These are phyloP conservation scores for Probaryconus sp. DNA, from an alignment of 1,140 invertebrate genomes.

Conservation along the genomic window DNA sequence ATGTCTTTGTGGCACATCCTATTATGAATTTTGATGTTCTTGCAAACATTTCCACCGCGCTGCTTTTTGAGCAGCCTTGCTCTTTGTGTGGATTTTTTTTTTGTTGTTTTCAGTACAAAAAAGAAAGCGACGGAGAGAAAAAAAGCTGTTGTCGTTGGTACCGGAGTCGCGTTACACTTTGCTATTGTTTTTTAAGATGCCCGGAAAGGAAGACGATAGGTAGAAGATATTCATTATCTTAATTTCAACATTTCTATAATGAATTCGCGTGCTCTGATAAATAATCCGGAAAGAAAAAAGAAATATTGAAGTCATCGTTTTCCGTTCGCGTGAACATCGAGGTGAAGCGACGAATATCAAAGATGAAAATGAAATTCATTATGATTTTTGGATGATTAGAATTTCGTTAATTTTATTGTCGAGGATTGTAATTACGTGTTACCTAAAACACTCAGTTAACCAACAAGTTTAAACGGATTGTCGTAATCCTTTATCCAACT, in stretches of 20 bases:
- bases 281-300: too few species aligned
- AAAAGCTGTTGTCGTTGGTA: constrained; percentile 32
- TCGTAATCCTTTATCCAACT: constrained; percentile 49
- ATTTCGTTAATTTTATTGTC: constrained; percentile 35
- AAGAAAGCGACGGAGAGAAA: constrained; percentile 38
- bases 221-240: too few species aligned
- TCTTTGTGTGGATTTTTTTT: constrained; percentile 9
- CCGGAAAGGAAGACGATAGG: too few species aligned
- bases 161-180: background rate
- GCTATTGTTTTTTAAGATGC: constrained; percentile 16
- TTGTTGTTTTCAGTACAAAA: constrained; percentile 8
- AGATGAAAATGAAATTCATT: too few species aligned
- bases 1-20: constrained; percentile 41
- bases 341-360: too few species aligned
- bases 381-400: too few species aligned
- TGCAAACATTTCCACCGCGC: constrained; percentile 34
- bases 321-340: too few species aligned
- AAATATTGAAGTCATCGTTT: too few species aligned
- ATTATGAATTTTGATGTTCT: constrained; percentile 52
- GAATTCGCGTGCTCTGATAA: too few species aligned
- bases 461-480: constrained; percentile 58
- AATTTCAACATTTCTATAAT: too few species aligned
- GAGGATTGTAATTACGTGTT: constrained; percentile 54
- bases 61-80: constrained; percentile 15
- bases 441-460: constrained; percentile 51